A percentile compares a stretch with the other conserved stretches of the same genome.
phyloP scores from a whole-genome alignment of 1,140 invertebrate species.

The Mylabris phalerata region DNA sequence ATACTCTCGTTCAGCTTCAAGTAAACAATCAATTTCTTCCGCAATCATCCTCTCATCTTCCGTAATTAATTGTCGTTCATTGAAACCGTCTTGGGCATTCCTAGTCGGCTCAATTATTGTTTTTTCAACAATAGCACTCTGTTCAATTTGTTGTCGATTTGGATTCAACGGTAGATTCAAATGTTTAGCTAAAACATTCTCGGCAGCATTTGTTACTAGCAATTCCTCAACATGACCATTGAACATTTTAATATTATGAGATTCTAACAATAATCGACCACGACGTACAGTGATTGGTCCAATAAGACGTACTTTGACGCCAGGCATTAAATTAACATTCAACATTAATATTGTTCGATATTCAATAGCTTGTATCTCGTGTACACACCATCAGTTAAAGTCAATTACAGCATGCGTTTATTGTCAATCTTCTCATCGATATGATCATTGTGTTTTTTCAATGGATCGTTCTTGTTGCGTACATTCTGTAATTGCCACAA shows the following conservation, averaged over 20 bases:
- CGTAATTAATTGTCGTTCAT: background rate
- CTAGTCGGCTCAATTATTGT: background rate
- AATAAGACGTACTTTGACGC: constrained; percentile 26
- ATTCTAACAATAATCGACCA: constrained; percentile 61
- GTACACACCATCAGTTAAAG: too few relatives aligned
- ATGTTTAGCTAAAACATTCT: constrained; percentile 39
- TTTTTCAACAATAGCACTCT: background rate
- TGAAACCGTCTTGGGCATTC: background rate
- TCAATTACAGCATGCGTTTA: too few relatives aligned
- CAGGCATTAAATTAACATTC: too few relatives aligned
- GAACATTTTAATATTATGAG: constrained; percentile 55
- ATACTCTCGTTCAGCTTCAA: constrained; percentile 22
- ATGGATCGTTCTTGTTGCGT: too few relatives aligned
- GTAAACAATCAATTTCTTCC: constrained; percentile 25
- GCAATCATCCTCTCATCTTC: constrained; percentile 17
- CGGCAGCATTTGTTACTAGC: constrained; percentile 47
- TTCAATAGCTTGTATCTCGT: too few relatives aligned
- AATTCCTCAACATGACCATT: constrained; percentile 70
- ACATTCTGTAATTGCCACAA: too few relatives aligned
- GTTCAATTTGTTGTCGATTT: constrained; percentile 40
- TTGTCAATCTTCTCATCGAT: too few relatives aligned
- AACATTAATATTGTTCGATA: too few relatives aligned
- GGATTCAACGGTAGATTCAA: constrained; percentile 48
- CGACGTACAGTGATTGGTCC: constrained; percentile 64
- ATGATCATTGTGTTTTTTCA: too few relatives aligned